A percentile compares a stretch with the other conserved stretches of the same genome.
phyloP scores from a whole-genome alignment of 2,797 vertebrate species.

The Pogonophryne albipinna region DNA sequence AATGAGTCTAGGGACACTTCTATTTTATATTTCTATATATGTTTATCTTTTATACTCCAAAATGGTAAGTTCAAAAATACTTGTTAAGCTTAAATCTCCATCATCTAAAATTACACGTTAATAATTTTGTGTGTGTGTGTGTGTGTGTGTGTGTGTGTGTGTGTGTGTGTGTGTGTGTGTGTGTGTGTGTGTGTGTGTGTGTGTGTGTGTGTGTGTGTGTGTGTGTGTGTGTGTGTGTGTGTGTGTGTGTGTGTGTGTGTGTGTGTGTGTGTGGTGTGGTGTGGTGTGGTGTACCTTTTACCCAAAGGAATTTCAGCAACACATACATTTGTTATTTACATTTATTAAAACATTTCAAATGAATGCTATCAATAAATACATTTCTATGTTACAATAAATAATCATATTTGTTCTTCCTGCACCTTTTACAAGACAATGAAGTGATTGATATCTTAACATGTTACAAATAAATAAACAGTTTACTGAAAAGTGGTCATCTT shows the following conservation, averaged over 20 bases:
- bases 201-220: background rate
- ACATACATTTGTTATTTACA: constrained; percentile 14
- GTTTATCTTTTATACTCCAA: background rate
- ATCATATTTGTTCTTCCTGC: background rate
- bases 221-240: background rate
- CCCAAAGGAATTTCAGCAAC: constrained; percentile 16
- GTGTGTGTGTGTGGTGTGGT: background rate
- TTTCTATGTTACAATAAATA: constrained; percentile 68
- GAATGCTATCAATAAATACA: constrained; percentile 66
- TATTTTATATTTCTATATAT: background rate
- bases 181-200: background rate
- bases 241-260: background rate
- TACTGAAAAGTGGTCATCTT: background rate
- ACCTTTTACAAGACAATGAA: constrained; percentile 11
- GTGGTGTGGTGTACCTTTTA: too few relatives aligned
- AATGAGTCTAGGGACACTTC: background rate
- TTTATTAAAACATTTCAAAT: constrained; percentile 65
- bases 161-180: background rate
- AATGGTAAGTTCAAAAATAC: background rate
- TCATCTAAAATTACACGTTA: background rate
- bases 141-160: background rate
- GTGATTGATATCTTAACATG: constrained; percentile 7
- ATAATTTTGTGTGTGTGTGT: background rate
- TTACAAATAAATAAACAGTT: constrained; percentile 4
- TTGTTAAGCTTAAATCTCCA: background rate